phyloP scores from a whole-genome alignment of 2,797 vertebrate genomes.

The Myoxocephalus aenaeus region DNA sequence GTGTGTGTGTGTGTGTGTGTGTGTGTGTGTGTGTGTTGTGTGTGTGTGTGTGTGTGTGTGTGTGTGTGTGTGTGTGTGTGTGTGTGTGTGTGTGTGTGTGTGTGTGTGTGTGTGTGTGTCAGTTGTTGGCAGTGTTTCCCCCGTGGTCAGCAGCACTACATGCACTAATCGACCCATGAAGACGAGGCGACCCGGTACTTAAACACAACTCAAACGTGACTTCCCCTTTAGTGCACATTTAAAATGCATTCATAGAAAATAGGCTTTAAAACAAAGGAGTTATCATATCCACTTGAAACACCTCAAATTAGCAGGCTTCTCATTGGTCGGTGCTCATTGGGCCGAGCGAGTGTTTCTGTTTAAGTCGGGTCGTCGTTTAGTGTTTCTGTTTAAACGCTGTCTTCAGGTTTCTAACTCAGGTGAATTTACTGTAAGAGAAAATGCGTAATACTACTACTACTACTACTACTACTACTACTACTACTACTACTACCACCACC shows the following conservation, averaged over 20 bases:
- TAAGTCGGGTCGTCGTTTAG: constrained; percentile 30
- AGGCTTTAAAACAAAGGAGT: neutral
- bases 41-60: too few species aligned
- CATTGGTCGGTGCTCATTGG: neutral
- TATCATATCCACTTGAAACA: too few species aligned
- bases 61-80: neutral
- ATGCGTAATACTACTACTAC: constrained; percentile 47
- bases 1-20: too few species aligned
- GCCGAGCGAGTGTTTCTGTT: constrained; percentile 25
- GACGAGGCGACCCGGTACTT: constrained; percentile 48
- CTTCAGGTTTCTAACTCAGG: constrained; percentile 95
- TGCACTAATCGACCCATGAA: constrained; percentile 67
- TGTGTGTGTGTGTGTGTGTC: neutral
- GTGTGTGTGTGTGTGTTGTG: too few species aligned
- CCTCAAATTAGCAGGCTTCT: too few species aligned
- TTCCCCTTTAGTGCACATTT: neutral
- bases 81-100: neutral
- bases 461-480: constrained; percentile 52
- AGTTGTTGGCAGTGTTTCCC: constrained; percentile 31
- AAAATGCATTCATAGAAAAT: neutral
- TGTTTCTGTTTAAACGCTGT: constrained; percentile 68
- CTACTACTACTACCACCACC: constrained; percentile 55
- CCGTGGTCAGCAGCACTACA: constrained; percentile 50
- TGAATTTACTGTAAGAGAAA: constrained; percentile 84
- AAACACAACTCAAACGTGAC: constrained; percentile 32